Percentiles rank a stretch among this genome's conserved stretches.
These are phyloP conservation scores for Meghimatium bilineatum DNA, from an alignment of 2,888 invertebrate species.

Conservation along the genomic window DNA sequence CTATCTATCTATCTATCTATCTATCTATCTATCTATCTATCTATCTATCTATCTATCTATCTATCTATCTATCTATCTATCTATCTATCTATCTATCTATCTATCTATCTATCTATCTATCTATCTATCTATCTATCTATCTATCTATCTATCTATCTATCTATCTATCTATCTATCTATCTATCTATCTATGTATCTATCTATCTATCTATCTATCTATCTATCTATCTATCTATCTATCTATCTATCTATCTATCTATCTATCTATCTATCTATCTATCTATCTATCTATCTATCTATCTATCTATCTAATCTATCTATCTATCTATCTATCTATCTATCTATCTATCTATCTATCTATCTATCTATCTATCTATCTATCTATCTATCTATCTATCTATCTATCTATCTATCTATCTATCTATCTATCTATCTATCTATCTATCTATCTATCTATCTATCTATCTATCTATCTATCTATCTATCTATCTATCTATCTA, in stretches of 20 bases:
- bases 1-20: too few species aligned
- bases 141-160: too few species aligned
- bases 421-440: conserved; percentile 31
- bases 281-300: conserved; percentile 9
- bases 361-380: conserved; percentile 37
- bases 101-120: too few species aligned
- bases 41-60: too few species aligned
- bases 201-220: conserved; percentile 7
- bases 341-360: conserved; percentile 4
- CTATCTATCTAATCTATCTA: too few species aligned
- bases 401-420: not conserved
- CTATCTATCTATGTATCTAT: not conserved
- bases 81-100: too few species aligned
- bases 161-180: not conserved
- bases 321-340: not conserved
- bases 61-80: too few species aligned
- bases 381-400: conserved; percentile 30
- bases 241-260: not conserved
- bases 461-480: not conserved
- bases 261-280: not conserved
- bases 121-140: too few species aligned
- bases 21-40: too few species aligned
- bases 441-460: conserved; percentile 23
- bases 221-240: conserved; percentile 7
- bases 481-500: not conserved